phyloP scores from a whole-genome alignment of 2,888 invertebrate species.

The Cyclophora albipunctata region DNA sequence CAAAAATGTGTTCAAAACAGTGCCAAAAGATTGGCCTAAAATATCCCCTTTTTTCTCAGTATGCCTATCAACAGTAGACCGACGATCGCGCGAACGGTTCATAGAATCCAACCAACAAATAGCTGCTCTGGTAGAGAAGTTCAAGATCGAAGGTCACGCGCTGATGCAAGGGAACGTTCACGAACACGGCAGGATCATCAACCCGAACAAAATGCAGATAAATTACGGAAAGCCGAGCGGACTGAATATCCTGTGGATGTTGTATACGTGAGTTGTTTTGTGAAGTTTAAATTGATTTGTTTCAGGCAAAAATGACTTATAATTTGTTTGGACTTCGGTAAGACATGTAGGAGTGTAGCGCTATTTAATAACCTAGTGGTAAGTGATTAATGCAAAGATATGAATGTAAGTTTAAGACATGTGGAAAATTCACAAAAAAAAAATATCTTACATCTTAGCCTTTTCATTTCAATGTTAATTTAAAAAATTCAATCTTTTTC shows the following conservation, averaged over 20 bases:
- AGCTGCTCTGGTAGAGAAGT: constrained; percentile 91
- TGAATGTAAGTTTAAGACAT: too few relatives aligned
- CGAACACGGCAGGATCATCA: constrained; percentile 75
- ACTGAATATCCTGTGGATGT: constrained; percentile 79
- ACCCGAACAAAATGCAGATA: constrained; percentile 82
- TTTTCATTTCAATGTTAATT: too few relatives aligned
- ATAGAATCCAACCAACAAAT: constrained; percentile 96
- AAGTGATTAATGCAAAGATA: too few relatives aligned
- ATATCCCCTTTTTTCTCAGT: constrained; percentile 36
- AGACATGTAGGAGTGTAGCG: too few relatives aligned
- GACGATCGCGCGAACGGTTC: constrained; percentile 89
- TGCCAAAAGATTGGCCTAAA: too few relatives aligned
- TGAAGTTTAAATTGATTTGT: neutral
- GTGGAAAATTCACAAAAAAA: too few relatives aligned
- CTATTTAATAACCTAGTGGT: too few relatives aligned
- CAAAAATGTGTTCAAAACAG: too few relatives aligned
- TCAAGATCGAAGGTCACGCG: constrained; percentile 88
- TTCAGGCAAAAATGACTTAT: too few relatives aligned
- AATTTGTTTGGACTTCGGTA: too few relatives aligned
- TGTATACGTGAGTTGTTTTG: constrained; percentile 76
- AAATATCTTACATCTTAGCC: too few relatives aligned
- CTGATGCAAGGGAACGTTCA: constrained; percentile 79
- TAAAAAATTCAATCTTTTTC: too few relatives aligned
- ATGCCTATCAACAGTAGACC: constrained; percentile 78
- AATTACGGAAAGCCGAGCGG: constrained; percentile 84